Evolutionary conservation across 2,113 vertebrate genomes (phyloP).

Genomic region (Bothrops jararaca): DNA sequence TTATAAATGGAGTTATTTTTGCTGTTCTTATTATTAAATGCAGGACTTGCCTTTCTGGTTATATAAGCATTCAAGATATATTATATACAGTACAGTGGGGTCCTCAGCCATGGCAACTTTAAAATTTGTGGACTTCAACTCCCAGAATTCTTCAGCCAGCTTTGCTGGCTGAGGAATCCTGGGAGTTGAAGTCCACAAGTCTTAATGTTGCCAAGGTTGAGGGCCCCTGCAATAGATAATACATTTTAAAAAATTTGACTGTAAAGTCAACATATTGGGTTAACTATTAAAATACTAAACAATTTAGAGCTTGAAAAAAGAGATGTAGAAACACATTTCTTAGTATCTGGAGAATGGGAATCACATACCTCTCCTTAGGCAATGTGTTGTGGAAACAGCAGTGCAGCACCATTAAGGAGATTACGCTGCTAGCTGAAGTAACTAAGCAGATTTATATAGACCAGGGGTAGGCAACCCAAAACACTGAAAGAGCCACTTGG

Average conservation of each 20-base stretch:
- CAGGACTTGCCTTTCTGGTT: neutral
- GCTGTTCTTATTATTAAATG: neutral
- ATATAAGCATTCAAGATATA: neutral
- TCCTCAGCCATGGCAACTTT: no score
- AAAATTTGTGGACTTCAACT: no score
- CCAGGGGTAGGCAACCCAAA: no score
- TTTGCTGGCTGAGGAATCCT: no score
- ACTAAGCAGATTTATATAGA: neutral
- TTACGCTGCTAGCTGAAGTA: neutral
- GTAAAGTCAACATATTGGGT: neutral
- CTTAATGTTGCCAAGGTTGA: no score
- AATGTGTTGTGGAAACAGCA: neutral
- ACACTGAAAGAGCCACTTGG: no score
- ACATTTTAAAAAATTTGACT: neutral
- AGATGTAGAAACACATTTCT: neutral
- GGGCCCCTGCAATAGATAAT: neutral
- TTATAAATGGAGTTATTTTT: neutral
- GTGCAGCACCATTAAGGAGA: neutral
- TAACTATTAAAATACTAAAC: neutral
- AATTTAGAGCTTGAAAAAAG: neutral
- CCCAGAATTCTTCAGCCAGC: no score
- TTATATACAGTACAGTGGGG: neutral
- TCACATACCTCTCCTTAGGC: neutral
- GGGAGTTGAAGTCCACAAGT: no score
- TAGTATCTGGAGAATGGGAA: neutral